Conservation (phyloP, 1,140 invertebrate genomes). For the Leptinotarsa lineolata region DNA sequence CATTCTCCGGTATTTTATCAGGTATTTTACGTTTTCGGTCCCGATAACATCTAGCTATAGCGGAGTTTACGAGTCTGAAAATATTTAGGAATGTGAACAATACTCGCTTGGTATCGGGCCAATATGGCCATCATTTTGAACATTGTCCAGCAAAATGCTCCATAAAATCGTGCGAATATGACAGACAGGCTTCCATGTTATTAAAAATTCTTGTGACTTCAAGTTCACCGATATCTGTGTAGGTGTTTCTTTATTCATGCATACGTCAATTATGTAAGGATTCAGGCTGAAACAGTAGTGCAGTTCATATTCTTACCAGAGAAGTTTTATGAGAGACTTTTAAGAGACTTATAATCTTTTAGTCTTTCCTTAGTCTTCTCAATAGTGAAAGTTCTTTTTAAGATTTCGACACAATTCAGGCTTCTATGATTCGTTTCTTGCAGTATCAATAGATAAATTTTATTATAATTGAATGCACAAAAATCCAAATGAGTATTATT, state of each 20-base stretch:
- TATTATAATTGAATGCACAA: no score
- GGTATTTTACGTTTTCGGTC: constrained; percentile 10
- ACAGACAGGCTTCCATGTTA: neutral
- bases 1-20: constrained; percentile 7
- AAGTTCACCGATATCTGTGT: neutral
- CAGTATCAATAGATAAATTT: no score
- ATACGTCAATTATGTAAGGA: no score
- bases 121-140: constrained; percentile 7
- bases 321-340: no score
- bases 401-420: no score
- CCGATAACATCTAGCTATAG: constrained; percentile 5
- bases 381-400: no score
- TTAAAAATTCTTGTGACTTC: constrained; percentile 1
- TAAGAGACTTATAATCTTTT: no score
- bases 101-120: constrained; percentile 11
- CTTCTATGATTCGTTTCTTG: no score
- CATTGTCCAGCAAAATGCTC: constrained; percentile 4
- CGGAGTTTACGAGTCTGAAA: constrained; percentile 5
- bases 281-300: no score
- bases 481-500: no score
- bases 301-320: no score
- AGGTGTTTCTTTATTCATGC: neutral
- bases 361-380: no score
- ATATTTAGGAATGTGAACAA: constrained; percentile 19
- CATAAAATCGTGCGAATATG: constrained; percentile 18